Evolutionary conservation across 2,797 vertebrate genomes (phyloP).

Genomic region (Gallinago solitaria): DNA sequence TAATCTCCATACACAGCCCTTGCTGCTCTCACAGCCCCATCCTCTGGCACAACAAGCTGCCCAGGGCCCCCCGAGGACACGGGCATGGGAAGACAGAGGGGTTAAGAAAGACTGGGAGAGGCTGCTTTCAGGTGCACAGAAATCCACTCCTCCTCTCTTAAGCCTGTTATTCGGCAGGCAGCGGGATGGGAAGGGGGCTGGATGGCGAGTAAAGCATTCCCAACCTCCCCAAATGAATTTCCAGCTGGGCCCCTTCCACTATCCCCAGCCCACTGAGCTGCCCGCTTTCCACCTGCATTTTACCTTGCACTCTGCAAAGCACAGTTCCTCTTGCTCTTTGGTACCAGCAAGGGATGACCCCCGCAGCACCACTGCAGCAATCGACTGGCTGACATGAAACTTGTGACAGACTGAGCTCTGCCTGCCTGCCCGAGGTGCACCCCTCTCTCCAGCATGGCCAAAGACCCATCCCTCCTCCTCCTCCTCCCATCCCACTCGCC

Average conservation of each 20-base stretch:
- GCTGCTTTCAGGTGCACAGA: background rate
- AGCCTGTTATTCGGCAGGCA: background rate
- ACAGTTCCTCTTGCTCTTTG: background rate
- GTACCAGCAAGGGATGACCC: background rate
- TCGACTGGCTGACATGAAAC: background rate
- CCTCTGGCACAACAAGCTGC: background rate
- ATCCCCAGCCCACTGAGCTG: background rate
- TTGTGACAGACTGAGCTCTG: background rate
- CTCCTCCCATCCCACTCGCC: background rate
- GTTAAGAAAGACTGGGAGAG: background rate
- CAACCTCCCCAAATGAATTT: background rate
- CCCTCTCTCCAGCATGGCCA: background rate
- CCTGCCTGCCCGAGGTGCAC: background rate
- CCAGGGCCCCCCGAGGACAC: background rate
- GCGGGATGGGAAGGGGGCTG: background rate
- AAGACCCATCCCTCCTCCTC: background rate
- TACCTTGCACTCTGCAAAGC: background rate
- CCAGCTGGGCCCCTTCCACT: background rate
- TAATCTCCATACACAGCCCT: background rate
- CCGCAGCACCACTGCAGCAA: background rate
- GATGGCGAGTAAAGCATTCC: background rate
- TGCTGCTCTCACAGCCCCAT: background rate
- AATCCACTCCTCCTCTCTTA: background rate
- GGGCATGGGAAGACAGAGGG: background rate
- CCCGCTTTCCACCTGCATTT: background rate